These are phyloP conservation scores for Schlechtendalia chinensis DNA, from an alignment of 1,140 invertebrate species.

Conservation along the genomic window DNA sequence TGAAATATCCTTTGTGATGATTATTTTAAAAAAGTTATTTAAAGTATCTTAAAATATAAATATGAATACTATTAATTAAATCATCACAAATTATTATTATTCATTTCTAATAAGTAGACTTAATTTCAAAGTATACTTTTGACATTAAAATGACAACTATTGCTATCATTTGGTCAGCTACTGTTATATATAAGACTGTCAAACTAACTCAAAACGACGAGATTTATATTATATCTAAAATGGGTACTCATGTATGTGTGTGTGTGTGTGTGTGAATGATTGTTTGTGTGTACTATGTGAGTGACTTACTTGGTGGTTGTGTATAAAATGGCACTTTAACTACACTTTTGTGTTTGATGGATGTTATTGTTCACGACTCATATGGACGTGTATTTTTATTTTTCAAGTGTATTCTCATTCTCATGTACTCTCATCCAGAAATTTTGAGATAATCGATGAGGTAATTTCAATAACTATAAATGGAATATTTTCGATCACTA, in stretches of 20 bases:
- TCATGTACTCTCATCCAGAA: conserved; percentile 2
- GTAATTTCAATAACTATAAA: not conserved
- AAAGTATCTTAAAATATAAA: too few relatives aligned
- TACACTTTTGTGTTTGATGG: conserved; percentile 34
- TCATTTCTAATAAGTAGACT: not conserved
- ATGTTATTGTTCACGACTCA: conserved; percentile 35
- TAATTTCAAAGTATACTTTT: conserved; percentile 1
- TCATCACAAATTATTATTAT: too few relatives aligned
- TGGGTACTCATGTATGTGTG: too few relatives aligned
- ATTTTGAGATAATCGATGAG: conserved; percentile 15
- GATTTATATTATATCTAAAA: not conserved
- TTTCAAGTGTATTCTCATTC: conserved; percentile 15
- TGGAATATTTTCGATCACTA: not conserved
- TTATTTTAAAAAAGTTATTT: too few relatives aligned
- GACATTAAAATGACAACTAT: conserved; percentile 31
- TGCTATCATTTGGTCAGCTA: conserved; percentile 3
- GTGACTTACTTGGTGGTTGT: conserved; percentile 22
- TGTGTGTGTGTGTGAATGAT: not conserved
- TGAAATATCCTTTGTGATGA: too few relatives aligned
- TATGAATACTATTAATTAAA: too few relatives aligned
- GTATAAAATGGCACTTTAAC: conserved; percentile 43
- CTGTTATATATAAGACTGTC: not conserved
- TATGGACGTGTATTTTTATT: conserved; percentile 31
- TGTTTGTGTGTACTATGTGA: not conserved
- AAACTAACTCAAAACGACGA: conserved; percentile 10